Evolutionary conservation across 2,888 invertebrate genomes (phyloP), one percentile per base, ranked within the genome.

Genomic region (Eucera pruinosa): DNA sequence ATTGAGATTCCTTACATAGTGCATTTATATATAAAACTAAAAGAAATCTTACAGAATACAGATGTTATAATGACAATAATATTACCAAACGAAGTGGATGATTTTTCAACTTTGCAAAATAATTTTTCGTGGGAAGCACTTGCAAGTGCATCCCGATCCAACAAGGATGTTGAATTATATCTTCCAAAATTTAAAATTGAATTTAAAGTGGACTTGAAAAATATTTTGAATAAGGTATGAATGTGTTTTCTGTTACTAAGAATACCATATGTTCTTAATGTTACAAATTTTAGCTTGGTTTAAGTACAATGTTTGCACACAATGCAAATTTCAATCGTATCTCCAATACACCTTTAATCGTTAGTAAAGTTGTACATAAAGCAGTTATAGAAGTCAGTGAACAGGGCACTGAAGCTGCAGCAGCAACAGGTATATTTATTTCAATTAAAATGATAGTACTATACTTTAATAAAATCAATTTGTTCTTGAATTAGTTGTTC

Each of bases 51-150:
- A 4, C 74, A 93, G 93, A 95, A 95, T 62, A 93, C 94, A 0
- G 94, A 95, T 76, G 93, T 97, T 15, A 95, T 95, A 81, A 95
- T 97, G 96, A 90, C 97, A 2, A 93, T 97, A 48, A 92, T 97
- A 65, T 92, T 97, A 71, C 97, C 97, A 0, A 94, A 95, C 48
- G 93, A 94, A 47, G 93, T 94, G 20, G 94, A 95, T 67, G 97
- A 97, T 0, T 87, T 94, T 25, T 54, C 81, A 11, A 83, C 84
- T 2, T 80, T 94, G 67, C 93, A 94, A 80, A 83, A 87, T 15
- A 92, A 93, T 73, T 90, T 94, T 45, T 80, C 90, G 18, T 89
- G 89, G 77, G 80, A 91, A 62, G 66, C 91, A 4, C 82, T 93
- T 43, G 73, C 77, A 7, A 85, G 81, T 20, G 80, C 84, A 55